These are phyloP conservation scores for Autographa pulchrina DNA, from an alignment of 2,888 invertebrate species.

Conservation along the genomic window DNA sequence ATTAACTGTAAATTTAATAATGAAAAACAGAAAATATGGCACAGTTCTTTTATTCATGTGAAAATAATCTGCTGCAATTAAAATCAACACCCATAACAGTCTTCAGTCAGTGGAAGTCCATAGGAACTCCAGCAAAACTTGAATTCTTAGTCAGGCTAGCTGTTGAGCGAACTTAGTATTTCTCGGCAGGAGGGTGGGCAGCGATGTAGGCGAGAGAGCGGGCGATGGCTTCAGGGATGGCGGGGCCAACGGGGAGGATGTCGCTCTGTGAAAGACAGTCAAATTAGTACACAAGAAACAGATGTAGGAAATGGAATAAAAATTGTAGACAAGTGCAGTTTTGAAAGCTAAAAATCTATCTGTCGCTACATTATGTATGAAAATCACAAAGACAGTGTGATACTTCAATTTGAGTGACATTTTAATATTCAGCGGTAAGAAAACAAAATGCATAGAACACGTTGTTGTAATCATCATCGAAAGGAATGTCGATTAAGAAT, in stretches of 20 bases:
- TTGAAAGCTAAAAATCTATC: no score
- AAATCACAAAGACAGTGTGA: no score
- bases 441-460: no score
- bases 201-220: constrained; percentile 73
- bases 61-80: constrained; percentile 23
- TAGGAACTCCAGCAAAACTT: constrained; percentile 21
- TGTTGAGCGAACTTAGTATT: constrained; percentile 34
- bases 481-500: no score
- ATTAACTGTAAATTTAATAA: constrained; percentile 7
- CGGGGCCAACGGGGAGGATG: constrained; percentile 70
- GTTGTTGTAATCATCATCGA: no score
- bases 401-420: no score
- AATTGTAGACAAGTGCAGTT: no score
- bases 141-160: constrained; percentile 14
- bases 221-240: constrained; percentile 70
- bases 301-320: not conserved
- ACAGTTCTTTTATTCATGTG: constrained; percentile 46
- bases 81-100: constrained; percentile 14
- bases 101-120: constrained; percentile 7
- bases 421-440: no score
- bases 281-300: not conserved
- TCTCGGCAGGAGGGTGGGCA: constrained; percentile 45
- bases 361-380: no score
- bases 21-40: constrained; percentile 31
- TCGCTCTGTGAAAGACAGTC: constrained; percentile 64